Conservation (phyloP, 2,888 invertebrate genomes). For the Prosapia bicincta region DNA sequence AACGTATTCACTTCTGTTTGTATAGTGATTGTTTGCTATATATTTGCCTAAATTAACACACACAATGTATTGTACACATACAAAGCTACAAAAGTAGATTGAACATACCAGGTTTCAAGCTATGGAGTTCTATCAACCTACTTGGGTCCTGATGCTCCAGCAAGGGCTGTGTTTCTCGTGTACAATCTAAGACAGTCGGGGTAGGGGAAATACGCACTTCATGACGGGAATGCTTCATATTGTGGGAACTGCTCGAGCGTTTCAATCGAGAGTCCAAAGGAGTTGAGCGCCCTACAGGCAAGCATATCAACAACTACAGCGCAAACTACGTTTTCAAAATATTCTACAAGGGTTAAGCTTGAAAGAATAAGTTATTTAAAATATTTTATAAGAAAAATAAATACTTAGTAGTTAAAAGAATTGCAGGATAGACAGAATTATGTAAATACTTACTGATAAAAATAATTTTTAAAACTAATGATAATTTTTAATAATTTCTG, state of each 20-base stretch:
- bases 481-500: no score
- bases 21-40: background rate
- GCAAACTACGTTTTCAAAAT: constrained; percentile 7
- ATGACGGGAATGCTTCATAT: constrained; percentile 36
- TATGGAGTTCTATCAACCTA: constrained; percentile 31
- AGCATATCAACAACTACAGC: constrained; percentile 26
- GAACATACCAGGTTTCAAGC: background rate
- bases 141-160: constrained; percentile 42
- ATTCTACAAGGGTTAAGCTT: constrained; percentile 10
- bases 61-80: background rate
- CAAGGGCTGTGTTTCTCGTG: constrained; percentile 42
- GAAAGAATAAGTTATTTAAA: no score
- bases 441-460: no score
- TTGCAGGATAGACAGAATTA: no score
- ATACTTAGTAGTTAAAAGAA: no score
- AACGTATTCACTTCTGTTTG: no score
- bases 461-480: no score
- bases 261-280: constrained; percentile 36
- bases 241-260: constrained; percentile 39
- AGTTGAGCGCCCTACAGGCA: constrained; percentile 35
- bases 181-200: constrained; percentile 34
- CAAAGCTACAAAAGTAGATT: background rate
- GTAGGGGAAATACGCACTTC: constrained; percentile 34
- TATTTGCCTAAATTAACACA: background rate
- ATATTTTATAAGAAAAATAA: no score